These are phyloP conservation scores for Arion vulgaris DNA, from an alignment of 1,140 invertebrate species.

Conservation along the genomic window DNA sequence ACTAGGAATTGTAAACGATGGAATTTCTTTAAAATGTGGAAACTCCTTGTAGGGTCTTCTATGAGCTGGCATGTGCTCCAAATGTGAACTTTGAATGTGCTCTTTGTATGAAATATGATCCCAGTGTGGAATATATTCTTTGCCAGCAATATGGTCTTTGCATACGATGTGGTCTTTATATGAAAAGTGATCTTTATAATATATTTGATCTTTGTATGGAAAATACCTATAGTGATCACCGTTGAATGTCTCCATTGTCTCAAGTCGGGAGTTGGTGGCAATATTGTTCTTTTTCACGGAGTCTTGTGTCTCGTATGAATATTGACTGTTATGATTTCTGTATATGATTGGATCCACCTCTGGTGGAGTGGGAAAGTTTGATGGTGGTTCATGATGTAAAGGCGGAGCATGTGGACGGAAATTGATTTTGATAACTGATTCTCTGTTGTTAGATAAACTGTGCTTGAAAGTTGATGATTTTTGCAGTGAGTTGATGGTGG, in stretches of 20 bases:
- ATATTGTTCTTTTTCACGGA: background rate
- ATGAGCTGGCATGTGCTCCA: conserved; percentile 58
- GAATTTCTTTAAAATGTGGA: conserved; percentile 77
- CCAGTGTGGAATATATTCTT: too few relatives aligned
- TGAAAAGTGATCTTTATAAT: too few relatives aligned
- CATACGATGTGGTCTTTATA: too few relatives aligned
- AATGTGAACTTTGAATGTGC: conserved; percentile 3
- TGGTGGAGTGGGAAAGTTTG: conserved; percentile 30
- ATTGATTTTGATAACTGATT: conserved; percentile 93
- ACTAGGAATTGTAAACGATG: conserved; percentile 56
- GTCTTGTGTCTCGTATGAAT: background rate
- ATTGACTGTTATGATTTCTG: conserved; percentile 8
- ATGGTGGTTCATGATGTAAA: conserved; percentile 18
- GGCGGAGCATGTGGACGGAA: conserved; percentile 69
- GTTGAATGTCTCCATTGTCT: background rate
- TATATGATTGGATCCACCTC: conserved; percentile 29
- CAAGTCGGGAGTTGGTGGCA: background rate
- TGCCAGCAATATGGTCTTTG: too few relatives aligned
- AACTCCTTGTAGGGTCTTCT: conserved; percentile 79
- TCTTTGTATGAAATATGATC: too few relatives aligned
- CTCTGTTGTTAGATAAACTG: conserved; percentile 91
- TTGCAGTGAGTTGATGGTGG: too few relatives aligned
- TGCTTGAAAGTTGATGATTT: conserved; percentile 88
- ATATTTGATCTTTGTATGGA: conserved; percentile 27
- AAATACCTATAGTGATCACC: conserved; percentile 6